Base-by-base conservation (phyloP, 2,888 invertebrate species). In the Cataglyphis livida region DNA sequence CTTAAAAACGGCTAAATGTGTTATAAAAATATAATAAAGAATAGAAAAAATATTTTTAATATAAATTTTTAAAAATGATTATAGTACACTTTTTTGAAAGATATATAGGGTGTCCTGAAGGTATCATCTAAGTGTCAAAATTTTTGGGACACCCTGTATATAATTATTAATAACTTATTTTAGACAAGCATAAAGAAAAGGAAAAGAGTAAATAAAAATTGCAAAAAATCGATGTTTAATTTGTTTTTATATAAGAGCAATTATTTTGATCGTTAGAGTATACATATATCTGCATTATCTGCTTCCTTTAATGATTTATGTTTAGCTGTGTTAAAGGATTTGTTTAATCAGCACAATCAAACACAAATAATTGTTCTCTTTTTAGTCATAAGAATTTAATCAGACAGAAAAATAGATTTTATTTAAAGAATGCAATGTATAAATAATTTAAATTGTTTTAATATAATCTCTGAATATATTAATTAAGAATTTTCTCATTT, bases 341-440 rank as follows among this genome's bases (percentile, higher is more conserved):
- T 84, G 75, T 89, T 85, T 88, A 83, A 81, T 89, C 85, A 90
- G 85, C 85, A 51, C 5, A 64, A 86, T 44, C 35, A 15, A 61
- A 51, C 81, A 84, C 81, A 90, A 89, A 89, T 82, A 59, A 82
- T 65, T 48, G 65, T 61, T 25, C 15, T 73, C 76, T 74, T 75
- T 62, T 82, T 83, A 59, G 6, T 21, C 7, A 18, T 64, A 12
- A 70, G 32, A 71, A 70, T 57, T 57, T 15, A 15, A 54, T 66
- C 10, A 12, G 44, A 54, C 15, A 64, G 28, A 76, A 66, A 21
- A 57, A 57, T 57, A 28, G 4, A 76, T 66, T 41, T 57, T 66
- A 57, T 28, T 54, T 28, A 21, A 57, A 41, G n/a, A 3, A 10
- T 28, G 7, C 25, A 28, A 48, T 1, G 32, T 18, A 48, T 48